Percentiles rank a stretch among this genome's conserved stretches.
Conservation (phyloP, 2,888 invertebrate species). For the Mesodorylaimus sp. region DNA sequence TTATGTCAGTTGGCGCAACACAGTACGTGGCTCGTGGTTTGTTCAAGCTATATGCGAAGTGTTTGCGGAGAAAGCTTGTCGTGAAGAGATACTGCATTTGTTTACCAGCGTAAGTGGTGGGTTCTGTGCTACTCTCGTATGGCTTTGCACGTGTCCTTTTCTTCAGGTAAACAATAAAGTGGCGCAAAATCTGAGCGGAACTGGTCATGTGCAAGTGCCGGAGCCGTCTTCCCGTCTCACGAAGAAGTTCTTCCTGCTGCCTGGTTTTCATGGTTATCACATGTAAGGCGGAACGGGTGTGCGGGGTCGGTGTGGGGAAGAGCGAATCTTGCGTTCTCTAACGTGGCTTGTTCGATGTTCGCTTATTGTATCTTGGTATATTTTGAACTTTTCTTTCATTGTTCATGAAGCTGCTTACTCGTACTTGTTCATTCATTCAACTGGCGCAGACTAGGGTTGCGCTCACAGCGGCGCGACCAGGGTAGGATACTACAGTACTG, state of each 20-base stretch:
- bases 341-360: no score
- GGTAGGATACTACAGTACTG: no score
- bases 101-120: neutral
- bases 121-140: no score
- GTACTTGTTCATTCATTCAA: no score
- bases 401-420: no score
- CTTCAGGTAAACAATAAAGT: slow-evolving; percentile 9
- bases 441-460: no score
- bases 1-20: slow-evolving; percentile 28
- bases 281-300: no score
- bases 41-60: slow-evolving; percentile 27
- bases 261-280: slow-evolving; percentile 17
- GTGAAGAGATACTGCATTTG: slow-evolving; percentile 1
- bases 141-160: neutral
- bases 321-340: no score
- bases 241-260: slow-evolving; percentile 27
- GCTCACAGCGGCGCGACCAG: no score
- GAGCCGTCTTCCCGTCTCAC: slow-evolving; percentile 17
- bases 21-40: slow-evolving; percentile 25
- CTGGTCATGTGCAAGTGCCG: slow-evolving; percentile 17
- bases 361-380: no score
- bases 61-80: slow-evolving; percentile 13
- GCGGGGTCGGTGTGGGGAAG: no score
- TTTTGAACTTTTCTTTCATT: no score
- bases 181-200: neutral